Evolutionary conservation across 2,113 vertebrate species (phyloP), one percentile per base, ranked within the genome.

Genomic region (Sapayoa aenigma): DNA sequence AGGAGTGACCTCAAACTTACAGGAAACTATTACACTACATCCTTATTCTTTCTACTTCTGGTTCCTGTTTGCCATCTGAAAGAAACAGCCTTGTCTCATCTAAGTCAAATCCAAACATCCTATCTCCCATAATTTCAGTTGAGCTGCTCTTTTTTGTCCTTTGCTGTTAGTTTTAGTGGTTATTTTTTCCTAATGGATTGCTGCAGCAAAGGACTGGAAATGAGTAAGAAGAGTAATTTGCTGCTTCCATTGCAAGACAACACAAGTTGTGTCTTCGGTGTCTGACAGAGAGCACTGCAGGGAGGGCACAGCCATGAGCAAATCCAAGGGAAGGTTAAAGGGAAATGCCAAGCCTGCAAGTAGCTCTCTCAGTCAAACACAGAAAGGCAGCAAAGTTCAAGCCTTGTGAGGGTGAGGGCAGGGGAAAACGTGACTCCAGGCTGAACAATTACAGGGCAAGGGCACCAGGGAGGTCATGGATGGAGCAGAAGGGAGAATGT

Each of bases 151-250:
- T 76, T 46, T 87, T 79, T 94, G 80, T 73, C 53, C 93, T 79
- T 46, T 82, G 65, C 66, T 95, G 63, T 59, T 94, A 23, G 23
- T 85, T 94, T 71, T 50, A 76, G 91, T 90, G 88, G 50, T 84
- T 88, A 5, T 94, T 95, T 88, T 88, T 77, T 74, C 42, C 44
- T 71, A 95, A 96, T 41, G 50, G 82, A 87, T 85, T 73, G 75
- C 55, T 95, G 89, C 84, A 91, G 93, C 81, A 77, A 39, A 95
- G 65, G 67, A 71, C 84, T 80, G 52, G 89, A 83, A 85, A 85
- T 80, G 95, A 95, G 82, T 85, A 96, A 94, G 87, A 95, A 91
- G 84, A 91, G 84, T 95, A 95, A 95, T 95, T 79, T 93, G 46
- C 87, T 79, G 84, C 65, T 95, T 84, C 83, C 66, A 82, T 46